Evolutionary conservation across 2,888 invertebrate species (phyloP), one percentile per base, ranked within the genome.

Genomic region (Choreutis nemorana): DNA sequence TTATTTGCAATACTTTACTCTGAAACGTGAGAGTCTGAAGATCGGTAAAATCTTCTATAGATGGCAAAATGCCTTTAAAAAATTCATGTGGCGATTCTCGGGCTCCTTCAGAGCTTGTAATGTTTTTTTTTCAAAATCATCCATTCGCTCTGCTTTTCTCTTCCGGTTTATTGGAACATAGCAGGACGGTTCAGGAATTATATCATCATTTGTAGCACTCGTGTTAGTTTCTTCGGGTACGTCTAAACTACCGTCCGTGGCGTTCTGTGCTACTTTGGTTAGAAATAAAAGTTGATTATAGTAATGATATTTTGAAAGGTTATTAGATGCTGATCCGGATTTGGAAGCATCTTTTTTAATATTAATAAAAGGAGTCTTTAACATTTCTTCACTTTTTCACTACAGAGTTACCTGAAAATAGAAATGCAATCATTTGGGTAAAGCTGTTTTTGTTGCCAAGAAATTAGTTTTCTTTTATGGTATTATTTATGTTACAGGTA

Each of bases 1-100:
- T 45, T 34, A 41, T 40, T 42, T 44, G 40, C 34, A 41, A 25
- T 2, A 45, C 41, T 41, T 33, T 44, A 38, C 39, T 40, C 36
- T 41, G 40, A 31, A 41, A 40, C 29, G 34, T 26, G 21, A 40
- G 35, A 36, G 40, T 42, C 36, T 42, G 28, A 29, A 29, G 36
- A 29, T 41, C 38, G 22, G 38, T 29, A 32, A 42, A 40, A 4
- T 36, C 36, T 33, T 39, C 26, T 2, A 42, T 28, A 2, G 38
- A 40, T 39, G 39, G 40, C 39, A 42, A 36, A 30, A 41, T 42
- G 34, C 5, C 37, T 32, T n/a, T 44, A 30, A 44, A 42, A 35
- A 44, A 39, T 7, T 35, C 33, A 39, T 27, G 28, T 36, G 36
- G 31, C 34, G 34, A 40, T 40, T 39, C 41, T 42, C 44, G 24